phyloP scores from a whole-genome alignment of 23 tunicate species.

The Aplidium turbinatum region DNA sequence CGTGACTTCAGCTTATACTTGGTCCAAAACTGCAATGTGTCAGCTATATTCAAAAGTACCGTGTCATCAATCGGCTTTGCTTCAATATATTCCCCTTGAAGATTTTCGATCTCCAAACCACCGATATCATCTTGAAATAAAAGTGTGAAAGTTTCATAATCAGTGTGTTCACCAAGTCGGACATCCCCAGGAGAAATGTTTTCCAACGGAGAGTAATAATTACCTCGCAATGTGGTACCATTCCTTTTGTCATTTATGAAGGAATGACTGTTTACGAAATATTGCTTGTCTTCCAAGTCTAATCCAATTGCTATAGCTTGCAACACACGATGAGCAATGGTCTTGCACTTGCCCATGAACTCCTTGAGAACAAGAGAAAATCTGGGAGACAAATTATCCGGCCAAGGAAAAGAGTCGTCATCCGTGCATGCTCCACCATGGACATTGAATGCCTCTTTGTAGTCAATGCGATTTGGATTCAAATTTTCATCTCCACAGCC shows the following conservation, averaged over 20 bases:
- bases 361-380: background rate
- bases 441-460: background rate
- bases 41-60: constrained; percentile 65
- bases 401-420: constrained; percentile 1
- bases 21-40: constrained; percentile 62
- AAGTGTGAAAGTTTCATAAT: constrained; percentile 80
- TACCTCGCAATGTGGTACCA: background rate
- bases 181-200: constrained; percentile 24
- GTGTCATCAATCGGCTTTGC: constrained; percentile 64
- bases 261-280: background rate
- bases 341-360: background rate
- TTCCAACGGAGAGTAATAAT: constrained; percentile 68
- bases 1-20: constrained; percentile 56
- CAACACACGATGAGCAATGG: background rate
- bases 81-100: constrained; percentile 44
- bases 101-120: constrained; percentile 54
- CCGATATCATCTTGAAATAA: constrained; percentile 80
- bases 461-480: no score
- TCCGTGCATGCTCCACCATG: background rate
- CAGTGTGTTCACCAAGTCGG: constrained; percentile 74
- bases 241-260: background rate
- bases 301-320: background rate
- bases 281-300: background rate
- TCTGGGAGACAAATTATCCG: background rate
- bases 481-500: no score